Percentiles rank a stretch among this genome's conserved stretches.
Evolutionary conservation across 1,140 invertebrate species (phyloP).

Genomic region (Drosophila oshimai): DNA sequence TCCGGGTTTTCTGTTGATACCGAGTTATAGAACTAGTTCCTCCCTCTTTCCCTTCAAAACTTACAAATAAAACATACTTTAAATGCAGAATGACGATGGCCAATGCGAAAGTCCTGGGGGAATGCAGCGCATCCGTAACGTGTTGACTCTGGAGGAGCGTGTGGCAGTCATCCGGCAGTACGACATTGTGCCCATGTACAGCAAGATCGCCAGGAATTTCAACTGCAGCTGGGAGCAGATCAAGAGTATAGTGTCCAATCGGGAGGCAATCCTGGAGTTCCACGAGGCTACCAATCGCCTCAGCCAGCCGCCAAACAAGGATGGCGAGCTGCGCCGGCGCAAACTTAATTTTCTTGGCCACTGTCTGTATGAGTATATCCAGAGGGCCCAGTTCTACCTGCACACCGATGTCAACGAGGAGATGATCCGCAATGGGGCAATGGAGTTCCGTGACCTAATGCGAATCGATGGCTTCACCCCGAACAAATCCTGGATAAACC

Average conservation of each 20-base stretch:
- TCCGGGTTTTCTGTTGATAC: too few relatives aligned
- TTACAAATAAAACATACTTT: neutral
- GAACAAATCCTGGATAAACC: constrained; percentile 74
- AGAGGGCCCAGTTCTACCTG: constrained; percentile 64
- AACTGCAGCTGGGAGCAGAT: constrained; percentile 81
- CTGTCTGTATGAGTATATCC: constrained; percentile 74
- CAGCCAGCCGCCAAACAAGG: constrained; percentile 30
- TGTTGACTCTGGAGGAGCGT: constrained; percentile 71
- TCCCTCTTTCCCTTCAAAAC: neutral
- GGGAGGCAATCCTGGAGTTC: constrained; percentile 66
- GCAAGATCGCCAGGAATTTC: constrained; percentile 72
- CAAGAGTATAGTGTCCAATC: constrained; percentile 73
- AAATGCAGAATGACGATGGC: constrained; percentile 23
- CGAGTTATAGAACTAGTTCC: too few relatives aligned
- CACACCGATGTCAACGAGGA: constrained; percentile 68
- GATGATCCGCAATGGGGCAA: constrained; percentile 61
- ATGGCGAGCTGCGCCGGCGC: constrained; percentile 55
- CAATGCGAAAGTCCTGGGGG: constrained; percentile 7
- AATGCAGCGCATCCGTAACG: constrained; percentile 61
- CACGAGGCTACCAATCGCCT: constrained; percentile 50
- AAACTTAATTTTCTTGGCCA: constrained; percentile 69
- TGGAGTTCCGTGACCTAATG: constrained; percentile 70
- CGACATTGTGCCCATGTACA: constrained; percentile 73
- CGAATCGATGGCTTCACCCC: constrained; percentile 66
- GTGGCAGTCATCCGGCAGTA: constrained; percentile 69